Base-by-base conservation (phyloP, 2,113 vertebrate genomes). In the Pica pica region DNA sequence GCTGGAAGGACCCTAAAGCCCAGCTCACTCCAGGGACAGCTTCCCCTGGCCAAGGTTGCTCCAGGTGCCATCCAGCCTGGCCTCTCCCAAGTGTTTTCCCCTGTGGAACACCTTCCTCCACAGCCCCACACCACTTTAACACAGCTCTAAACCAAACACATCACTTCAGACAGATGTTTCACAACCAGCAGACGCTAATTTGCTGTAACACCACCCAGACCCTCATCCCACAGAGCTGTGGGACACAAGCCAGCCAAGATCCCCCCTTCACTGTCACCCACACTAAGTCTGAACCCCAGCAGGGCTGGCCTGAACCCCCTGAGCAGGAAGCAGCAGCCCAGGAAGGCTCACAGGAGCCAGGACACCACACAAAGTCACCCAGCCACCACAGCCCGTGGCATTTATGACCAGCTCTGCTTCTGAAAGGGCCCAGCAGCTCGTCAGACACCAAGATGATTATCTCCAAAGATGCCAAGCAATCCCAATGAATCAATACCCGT, bases 371-470 rank as follows among this genome's bases (percentile, higher is more conserved):
- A 27, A 7, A 61, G 11, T 22, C 73, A 37, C 16, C 30, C 4
- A 59, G 33, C 7, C 19, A 17, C 60, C 49, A 7, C 2, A 63
- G 35, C 41, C 44, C 1, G 3, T 3, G 79, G 44, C 77, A 12
- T 31, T 82, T n/a, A 1, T 35, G 59, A 56, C 24, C 39, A 10
- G 27, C 47, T 56, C 57, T 12, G 16, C 60, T 65, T 20, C 81
- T 70, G 60, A 4, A 71, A 24, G 8, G 71, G 75, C 70, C 78
- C 80, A 39, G 70, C 12, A 74, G 89, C 61, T 68, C 44, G 78
- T 94, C 89, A 85, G 49, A 68, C 23, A 31, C 5, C 16, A 9
- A 83, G 93, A 90, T 95, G 55, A 89, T 67, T 74, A 93, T 87
- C 94, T 84, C 5, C 88, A 55, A 19, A 91, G 71, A 50, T 46